Evolutionary conservation across 2,888 invertebrate genomes (phyloP), one percentile per base, ranked within the genome.

Genomic region (Microchrysa polita): DNA sequence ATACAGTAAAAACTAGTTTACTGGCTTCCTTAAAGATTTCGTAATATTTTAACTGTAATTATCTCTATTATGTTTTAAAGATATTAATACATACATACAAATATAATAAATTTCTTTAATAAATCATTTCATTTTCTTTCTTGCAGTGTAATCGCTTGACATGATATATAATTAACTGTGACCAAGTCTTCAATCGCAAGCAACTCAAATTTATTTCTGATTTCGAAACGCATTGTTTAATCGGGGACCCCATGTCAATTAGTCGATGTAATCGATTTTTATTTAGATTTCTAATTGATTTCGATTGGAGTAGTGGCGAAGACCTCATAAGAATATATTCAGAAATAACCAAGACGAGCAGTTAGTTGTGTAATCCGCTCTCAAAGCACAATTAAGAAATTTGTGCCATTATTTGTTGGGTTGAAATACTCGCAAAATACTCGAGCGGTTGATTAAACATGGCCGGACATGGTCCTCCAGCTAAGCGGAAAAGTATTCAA

Each of bases 391-490:
- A 34, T 34, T 34, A 2, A 34, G 7, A 7, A 34, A 7, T 34
- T 34, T 18, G 61, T 16, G 57, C 20, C 9, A 34, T 44, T 20
- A 71, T 16, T 7, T 34, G 55, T 34, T 34, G 27, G 7, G 7
- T 34, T 5, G 16, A 23, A 67, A 16, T 44, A 67, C 9, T 53
- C 27, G 7, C 4, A 5, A 34, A 5, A 34, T 34, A 34, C 7
- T 5, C 27, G 27, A 34, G 27, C 27, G 27, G 27, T 67, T 12
- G 16, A 27, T 22, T 9, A 42, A n/a, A 65, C 27, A 65, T 61
- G 78, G 84, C 85, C 84, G 83, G 82, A 42, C 85, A 85, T 78
- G 84, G 81, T 76, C 81, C 82, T 65, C 82, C 84, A 72, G 78
- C 81, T 44, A 80, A 81, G 65, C 80, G 80, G 79, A 83, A 82